These are phyloP conservation scores for Orthosia incerta DNA, from an alignment of 2,888 invertebrate genomes.

Conservation along the genomic window DNA sequence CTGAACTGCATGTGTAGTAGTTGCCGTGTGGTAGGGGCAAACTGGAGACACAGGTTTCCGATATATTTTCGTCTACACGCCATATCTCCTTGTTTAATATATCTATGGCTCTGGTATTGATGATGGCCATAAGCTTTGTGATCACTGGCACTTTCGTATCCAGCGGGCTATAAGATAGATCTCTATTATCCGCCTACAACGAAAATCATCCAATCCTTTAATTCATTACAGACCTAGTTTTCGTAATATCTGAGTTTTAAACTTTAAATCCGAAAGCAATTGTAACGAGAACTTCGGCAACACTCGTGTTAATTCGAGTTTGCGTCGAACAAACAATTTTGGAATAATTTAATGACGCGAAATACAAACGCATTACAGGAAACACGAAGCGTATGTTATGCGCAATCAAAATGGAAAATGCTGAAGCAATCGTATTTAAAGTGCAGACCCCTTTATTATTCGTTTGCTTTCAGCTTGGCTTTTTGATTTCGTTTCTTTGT, in stretches of 20 bases:
- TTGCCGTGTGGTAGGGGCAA: too few species aligned
- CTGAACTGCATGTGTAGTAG: too few species aligned
- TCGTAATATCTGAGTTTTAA: neutral
- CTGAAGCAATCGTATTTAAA: neutral
- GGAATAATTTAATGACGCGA: slow-evolving; percentile 17
- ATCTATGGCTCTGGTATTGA: neutral
- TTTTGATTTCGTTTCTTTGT: neutral
- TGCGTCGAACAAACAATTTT: slow-evolving; percentile 4
- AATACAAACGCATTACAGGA: slow-evolving; percentile 16
- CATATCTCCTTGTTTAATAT: too few species aligned
- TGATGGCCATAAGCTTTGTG: neutral
- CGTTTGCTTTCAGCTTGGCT: neutral
- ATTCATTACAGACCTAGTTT: neutral
- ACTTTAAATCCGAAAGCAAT: neutral
- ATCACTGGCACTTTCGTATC: too few species aligned
- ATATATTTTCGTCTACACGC: too few species aligned
- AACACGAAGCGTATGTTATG: slow-evolving; percentile 7
- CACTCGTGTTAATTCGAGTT: slow-evolving; percentile 5
- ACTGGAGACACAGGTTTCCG: too few species aligned
- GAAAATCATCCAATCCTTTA: neutral
- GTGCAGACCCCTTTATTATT: neutral
- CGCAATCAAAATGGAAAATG: neutral
- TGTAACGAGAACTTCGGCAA: neutral
- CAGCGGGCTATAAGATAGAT: neutral
- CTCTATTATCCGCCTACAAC: neutral